Conservation (phyloP, 2,888 invertebrate genomes). For the Mycogona germanica region DNA sequence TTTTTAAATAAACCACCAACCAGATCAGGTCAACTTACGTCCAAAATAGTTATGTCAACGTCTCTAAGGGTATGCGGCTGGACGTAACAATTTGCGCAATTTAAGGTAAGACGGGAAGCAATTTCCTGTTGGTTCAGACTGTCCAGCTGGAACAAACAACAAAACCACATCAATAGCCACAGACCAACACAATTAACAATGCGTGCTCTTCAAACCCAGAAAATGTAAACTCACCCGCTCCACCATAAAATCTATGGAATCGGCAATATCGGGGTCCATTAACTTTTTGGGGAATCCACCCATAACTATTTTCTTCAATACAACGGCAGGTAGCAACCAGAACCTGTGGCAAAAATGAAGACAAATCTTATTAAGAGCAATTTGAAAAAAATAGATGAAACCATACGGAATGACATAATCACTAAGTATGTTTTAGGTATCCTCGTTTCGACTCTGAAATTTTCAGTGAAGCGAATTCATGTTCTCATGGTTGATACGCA, state of each 20-base stretch:
- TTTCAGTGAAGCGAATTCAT: no score
- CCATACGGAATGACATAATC: no score
- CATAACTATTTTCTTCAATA: slow-evolving; percentile 78
- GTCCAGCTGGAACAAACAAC: slow-evolving; percentile 51
- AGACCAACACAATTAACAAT: not conserved
- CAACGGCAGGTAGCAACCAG: slow-evolving; percentile 73
- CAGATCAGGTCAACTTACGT: no score
- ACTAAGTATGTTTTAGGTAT: no score
- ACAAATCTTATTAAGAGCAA: not conserved
- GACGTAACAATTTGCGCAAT: slow-evolving; percentile 66
- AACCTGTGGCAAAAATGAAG: slow-evolving; percentile 38
- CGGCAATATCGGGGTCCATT: slow-evolving; percentile 57
- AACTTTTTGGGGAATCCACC: slow-evolving; percentile 62
- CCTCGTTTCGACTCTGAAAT: no score
- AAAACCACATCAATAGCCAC: slow-evolving; percentile 9
- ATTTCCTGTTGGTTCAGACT: slow-evolving; percentile 66
- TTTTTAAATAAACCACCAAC: no score
- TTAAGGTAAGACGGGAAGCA: slow-evolving; percentile 73
- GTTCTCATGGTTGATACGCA: no score
- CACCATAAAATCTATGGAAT: slow-evolving; percentile 82
- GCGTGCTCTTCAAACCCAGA: not conserved
- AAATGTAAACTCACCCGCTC: slow-evolving; percentile 55
- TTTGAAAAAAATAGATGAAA: no score
- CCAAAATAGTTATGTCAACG: slow-evolving; percentile 67
- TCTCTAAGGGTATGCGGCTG: slow-evolving; percentile 55